These are phyloP conservation scores for Perithous albicinctus DNA, from an alignment of 2,888 invertebrate genomes.

Conservation along the genomic window DNA sequence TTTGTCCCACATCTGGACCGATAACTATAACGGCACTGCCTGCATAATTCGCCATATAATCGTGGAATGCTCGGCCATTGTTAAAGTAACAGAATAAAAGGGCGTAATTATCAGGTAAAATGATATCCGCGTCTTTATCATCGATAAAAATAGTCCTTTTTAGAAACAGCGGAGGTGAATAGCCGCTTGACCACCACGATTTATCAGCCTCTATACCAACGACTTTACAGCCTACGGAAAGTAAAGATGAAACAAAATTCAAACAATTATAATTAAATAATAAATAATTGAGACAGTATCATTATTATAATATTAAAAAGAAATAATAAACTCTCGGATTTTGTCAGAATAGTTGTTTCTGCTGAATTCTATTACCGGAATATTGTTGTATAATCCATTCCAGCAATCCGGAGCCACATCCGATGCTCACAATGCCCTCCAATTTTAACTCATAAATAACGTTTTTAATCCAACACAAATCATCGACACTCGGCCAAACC, in stretches of 20 bases:
- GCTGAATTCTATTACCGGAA: conserved; percentile 87
- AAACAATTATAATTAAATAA: background rate
- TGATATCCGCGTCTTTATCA: conserved; percentile 73
- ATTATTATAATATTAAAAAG: background rate
- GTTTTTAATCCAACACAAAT: conserved; percentile 87
- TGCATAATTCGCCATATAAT: conserved; percentile 88
- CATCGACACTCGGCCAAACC: conserved; percentile 90
- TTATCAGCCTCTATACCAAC: conserved; percentile 92
- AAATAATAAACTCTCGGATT: background rate
- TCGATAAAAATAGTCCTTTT: conserved; percentile 79
- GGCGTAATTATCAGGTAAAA: conserved; percentile 86
- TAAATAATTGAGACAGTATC: background rate
- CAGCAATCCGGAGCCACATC: conserved; percentile 93
- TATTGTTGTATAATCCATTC: conserved; percentile 91
- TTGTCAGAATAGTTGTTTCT: no score
- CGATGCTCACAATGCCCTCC: conserved; percentile 88
- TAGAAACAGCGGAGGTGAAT: conserved; percentile 89
- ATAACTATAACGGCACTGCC: conserved; percentile 90
- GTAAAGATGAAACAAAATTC: background rate
- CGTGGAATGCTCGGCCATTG: conserved; percentile 88
- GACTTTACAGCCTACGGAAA: conserved; percentile 87
- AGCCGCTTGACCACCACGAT: conserved; percentile 92
- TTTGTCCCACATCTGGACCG: conserved; percentile 88
- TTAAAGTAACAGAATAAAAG: conserved; percentile 94
- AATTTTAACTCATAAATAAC: conserved; percentile 85